Percentiles rank a stretch among this genome's conserved stretches.
Conservation (phyloP, 1,140 invertebrate genomes). For the Drosophila kohkoa region DNA sequence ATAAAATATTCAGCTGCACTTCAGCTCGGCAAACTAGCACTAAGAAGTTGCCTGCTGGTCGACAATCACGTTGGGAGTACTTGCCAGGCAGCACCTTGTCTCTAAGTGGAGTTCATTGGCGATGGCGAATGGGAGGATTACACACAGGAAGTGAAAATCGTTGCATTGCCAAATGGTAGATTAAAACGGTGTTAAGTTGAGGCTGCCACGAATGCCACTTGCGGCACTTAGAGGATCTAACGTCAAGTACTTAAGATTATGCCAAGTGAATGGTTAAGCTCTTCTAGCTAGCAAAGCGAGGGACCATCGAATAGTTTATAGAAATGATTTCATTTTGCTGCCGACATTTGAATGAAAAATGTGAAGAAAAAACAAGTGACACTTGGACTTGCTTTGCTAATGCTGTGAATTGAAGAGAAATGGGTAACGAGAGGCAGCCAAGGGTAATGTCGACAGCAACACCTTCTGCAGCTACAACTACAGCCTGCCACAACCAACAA, state of each 20-base stretch:
- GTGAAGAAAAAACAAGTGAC: conserved; percentile 45
- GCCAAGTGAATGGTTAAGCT: conserved; percentile 64
- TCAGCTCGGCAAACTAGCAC: conserved; percentile 71
- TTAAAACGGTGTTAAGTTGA: conserved; percentile 79
- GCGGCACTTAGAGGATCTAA: background rate
- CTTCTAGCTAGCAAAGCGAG: conserved; percentile 46
- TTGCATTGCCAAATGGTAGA: conserved; percentile 78
- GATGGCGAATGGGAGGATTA: background rate
- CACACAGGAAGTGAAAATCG: conserved; percentile 58
- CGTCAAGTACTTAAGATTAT: conserved; percentile 60
- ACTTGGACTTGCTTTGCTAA: conserved; percentile 26
- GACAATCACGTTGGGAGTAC: conserved; percentile 69
- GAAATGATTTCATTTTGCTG: background rate
- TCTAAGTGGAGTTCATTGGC: conserved; percentile 37
- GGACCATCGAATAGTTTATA: conserved; percentile 2
- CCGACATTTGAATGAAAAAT: conserved; percentile 46
- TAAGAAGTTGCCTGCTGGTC: conserved; percentile 72
- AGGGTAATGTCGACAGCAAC: conserved; percentile 27
- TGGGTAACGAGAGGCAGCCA: conserved; percentile 5
- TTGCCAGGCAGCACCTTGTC: conserved; percentile 62
- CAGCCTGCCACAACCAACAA: conserved; percentile 21
- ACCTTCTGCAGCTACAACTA: conserved; percentile 29
- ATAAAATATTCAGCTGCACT: conserved; percentile 82
- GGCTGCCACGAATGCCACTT: conserved; percentile 19
- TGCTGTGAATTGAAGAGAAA: too few relatives aligned